Evolutionary conservation across 1,140 invertebrate species (phyloP).

Genomic region (Drosophila nasuta): DNA sequence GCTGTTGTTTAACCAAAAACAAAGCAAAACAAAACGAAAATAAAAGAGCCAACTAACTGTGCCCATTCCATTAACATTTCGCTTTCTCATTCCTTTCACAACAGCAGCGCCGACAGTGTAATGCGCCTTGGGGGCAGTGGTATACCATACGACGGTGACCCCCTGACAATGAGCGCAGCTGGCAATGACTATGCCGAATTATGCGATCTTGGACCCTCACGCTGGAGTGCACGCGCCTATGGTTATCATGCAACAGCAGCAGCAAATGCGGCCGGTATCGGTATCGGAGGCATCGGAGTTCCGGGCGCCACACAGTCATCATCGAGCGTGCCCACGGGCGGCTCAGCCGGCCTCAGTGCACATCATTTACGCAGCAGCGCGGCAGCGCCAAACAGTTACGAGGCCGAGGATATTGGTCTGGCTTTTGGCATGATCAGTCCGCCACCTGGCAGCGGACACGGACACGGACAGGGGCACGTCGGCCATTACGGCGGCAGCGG

Average conservation of each 20-base stretch:
- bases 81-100: background rate
- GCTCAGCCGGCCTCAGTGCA: constrained; percentile 74
- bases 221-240: constrained; percentile 83
- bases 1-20: constrained; percentile 19
- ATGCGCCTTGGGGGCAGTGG: constrained; percentile 85
- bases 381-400: constrained; percentile 76
- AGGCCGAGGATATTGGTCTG: constrained; percentile 82
- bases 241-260: constrained; percentile 72
- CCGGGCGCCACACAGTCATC: constrained; percentile 75
- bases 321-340: constrained; percentile 80
- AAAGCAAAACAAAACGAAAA: too few relatives aligned
- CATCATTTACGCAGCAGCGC: constrained; percentile 77
- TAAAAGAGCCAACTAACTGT: constrained; percentile 29
- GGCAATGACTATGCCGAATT: constrained; percentile 85
- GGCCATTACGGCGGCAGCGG: constrained; percentile 51
- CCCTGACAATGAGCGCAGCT: constrained; percentile 85
- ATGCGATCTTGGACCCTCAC: constrained; percentile 85
- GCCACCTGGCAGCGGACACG: constrained; percentile 75
- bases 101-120: constrained; percentile 78
- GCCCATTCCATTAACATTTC: constrained; percentile 5
- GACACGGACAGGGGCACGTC: constrained; percentile 4
- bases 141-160: constrained; percentile 85
- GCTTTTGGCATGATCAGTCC: constrained; percentile 81
- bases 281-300: constrained; percentile 54
- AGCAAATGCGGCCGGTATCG: constrained; percentile 48